Evolutionary conservation across 2,888 invertebrate species (phyloP).

Genomic region (Pheosia gnoma): DNA sequence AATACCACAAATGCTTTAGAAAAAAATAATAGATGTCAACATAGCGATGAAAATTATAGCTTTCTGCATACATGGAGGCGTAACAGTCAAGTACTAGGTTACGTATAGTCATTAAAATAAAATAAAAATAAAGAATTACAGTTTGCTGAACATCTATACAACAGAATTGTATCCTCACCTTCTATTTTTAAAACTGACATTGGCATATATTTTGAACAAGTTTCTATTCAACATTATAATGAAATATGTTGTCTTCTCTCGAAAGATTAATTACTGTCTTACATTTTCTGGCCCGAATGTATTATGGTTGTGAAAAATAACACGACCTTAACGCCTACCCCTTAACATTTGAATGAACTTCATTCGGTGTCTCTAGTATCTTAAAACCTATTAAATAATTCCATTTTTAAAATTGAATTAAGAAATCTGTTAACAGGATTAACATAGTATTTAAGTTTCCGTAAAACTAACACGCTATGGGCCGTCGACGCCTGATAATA

Average conservation of each 20-base stretch:
- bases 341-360: constrained; percentile 34
- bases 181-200: constrained; percentile 55
- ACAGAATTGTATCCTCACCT: constrained; percentile 5
- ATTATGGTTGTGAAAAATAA: constrained; percentile 42
- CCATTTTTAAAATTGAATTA: neutral
- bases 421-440: neutral
- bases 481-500: too few species aligned
- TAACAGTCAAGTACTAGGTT: too few species aligned
- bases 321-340: constrained; percentile 19
- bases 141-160: neutral
- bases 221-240: constrained; percentile 48
- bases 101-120: neutral
- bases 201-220: constrained; percentile 59
- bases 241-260: constrained; percentile 52
- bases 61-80: too few species aligned
- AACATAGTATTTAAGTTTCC: too few species aligned
- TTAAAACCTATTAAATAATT: constrained; percentile 9
- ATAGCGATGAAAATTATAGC: too few species aligned
- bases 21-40: too few species aligned
- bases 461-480: too few species aligned
- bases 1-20: too few species aligned
- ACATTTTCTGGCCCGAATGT: constrained; percentile 33
- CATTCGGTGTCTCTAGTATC: constrained; percentile 15
- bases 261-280: constrained; percentile 55
- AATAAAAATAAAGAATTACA: neutral